Evolutionary conservation across 2,113 vertebrate genomes (phyloP), one percentile per base, ranked within the genome.

Genomic region (Orthonyx spaldingii): DNA sequence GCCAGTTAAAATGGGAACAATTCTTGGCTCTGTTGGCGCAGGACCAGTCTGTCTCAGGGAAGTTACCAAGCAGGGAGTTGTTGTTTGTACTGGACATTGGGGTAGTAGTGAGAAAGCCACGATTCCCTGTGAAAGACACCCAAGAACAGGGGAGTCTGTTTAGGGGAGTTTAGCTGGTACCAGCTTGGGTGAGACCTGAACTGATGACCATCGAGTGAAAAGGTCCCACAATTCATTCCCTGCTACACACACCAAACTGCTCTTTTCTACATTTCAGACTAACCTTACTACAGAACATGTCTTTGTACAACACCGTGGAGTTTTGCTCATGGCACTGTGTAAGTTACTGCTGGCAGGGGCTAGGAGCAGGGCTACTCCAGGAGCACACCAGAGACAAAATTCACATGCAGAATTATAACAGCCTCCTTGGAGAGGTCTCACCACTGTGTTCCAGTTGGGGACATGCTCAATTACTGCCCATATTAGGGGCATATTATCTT

Each of bases 161-260:
- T 33, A 39, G 24, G 42, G 14, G 44, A 68, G 39, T 53, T 57
- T 87, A 47, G 24, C 52, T 53, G 35, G 56, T 47, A 72, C 20
- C 52, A 87, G 39, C 35, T 57, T 13, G 9, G 17, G 39, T 81
- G 56, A 89, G 44, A 63, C 15, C 57, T 59, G 56, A 70, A 44
- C n/a, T 56, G 46, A 46, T 32, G 71, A 30, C 42, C 18, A 2
- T 61, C 0, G 3, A 64, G 37, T 50, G 64, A 75, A 55, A 61
- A 70, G 16, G 33, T 65, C 59, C 33, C 72, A 69, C 46, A 63
- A 24, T 60, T 84, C 63, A 16, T 39, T 61, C 53, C 14, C 12
- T 77, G 49, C 49, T 89, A 56, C 55, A 11, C 1, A 1, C 0
- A 1, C 63, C 94, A 94, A 55, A 42, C 52, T 0, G 0, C 71